Base-by-base conservation (phyloP, 2,113 vertebrate genomes). In the Syrmaticus mikado region DNA sequence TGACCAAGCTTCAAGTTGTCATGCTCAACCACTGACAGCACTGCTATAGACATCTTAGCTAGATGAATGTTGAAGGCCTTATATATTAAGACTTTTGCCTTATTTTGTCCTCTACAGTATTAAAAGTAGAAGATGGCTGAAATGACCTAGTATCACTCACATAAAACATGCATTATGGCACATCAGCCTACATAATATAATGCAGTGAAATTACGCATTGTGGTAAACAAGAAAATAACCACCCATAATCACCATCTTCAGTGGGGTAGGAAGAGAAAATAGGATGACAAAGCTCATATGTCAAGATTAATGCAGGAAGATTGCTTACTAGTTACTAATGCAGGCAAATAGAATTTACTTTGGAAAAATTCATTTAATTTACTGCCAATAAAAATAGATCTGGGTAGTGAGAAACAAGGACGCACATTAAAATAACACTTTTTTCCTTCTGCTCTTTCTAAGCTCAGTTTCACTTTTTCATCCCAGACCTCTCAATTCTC, bases 21-120 rank as follows among this genome's bases (percentile, higher is more conserved):
- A 8, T 8, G 16, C 36, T 89, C 61, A 87, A 0, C n/a, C 8
- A 6, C 50, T 75, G 2, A 34, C 19, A 64, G 0, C 67, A 28
- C 30, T 4, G 3, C 61, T 89, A 25, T 30, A 81, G 57, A 55
- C 60, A 71, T 41, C 65, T 84, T 46, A 84, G 32, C 55, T 80
- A 13, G 13, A 15, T 71, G 10, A 15, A 32, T 52, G 6, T 46
- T 45, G 17, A 0, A 1, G 38, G 27, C 18, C 27, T 70, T 30
- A 65, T 2, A 68, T 46, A 36, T 87, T 18, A 32, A 17, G 14
- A 72, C 9, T 6, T 87, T 82, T 34, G 48, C 28, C 48, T 53
- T 57, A 34, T 57, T 89, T 76, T 87, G 25, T 61, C 27, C 36
- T 73, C 22, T 85, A 19, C 36, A 68, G 1, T 19, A 34, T 55